These are phyloP conservation scores for Serilophus lunatus DNA, from an alignment of 2,113 vertebrate species.

Conservation along the genomic window DNA sequence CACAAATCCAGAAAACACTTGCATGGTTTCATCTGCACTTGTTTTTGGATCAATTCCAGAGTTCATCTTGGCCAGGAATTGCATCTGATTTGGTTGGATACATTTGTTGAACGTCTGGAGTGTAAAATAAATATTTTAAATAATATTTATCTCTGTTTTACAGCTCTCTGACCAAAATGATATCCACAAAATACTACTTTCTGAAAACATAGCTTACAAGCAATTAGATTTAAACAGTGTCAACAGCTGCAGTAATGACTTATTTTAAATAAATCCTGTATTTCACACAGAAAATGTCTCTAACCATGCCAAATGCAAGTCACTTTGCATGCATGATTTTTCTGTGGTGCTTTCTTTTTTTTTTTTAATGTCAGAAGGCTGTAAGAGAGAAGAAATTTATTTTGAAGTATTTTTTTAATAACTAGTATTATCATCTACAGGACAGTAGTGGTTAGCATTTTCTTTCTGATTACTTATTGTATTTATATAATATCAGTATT, in stretches of 20 bases:
- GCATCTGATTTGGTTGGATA: neutral
- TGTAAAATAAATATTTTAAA: conserved; percentile 12
- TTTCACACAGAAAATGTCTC: neutral
- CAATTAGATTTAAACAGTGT: conserved; percentile 8
- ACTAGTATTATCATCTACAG: neutral
- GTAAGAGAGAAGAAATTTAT: neutral
- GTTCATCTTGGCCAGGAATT: neutral
- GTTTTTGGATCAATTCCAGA: conserved; percentile 15
- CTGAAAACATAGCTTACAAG: neutral
- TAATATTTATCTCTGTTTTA: neutral
- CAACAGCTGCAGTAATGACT: neutral
- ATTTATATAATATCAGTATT: neutral
- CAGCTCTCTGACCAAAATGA: neutral
- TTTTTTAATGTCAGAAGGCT: neutral
- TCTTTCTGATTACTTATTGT: neutral
- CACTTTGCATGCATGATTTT: neutral
- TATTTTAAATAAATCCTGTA: neutral
- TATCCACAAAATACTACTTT: neutral
- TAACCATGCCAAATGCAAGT: neutral
- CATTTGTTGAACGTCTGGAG: neutral
- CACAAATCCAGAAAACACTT: conserved; percentile 9
- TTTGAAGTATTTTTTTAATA: neutral
- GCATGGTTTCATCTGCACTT: neutral
- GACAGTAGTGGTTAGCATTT: neutral
- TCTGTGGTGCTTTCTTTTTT: neutral